Percentiles rank a stretch among this genome's conserved stretches.
Conservation (phyloP, 1,140 invertebrate genomes). For the Brachionus paranguensis region DNA sequence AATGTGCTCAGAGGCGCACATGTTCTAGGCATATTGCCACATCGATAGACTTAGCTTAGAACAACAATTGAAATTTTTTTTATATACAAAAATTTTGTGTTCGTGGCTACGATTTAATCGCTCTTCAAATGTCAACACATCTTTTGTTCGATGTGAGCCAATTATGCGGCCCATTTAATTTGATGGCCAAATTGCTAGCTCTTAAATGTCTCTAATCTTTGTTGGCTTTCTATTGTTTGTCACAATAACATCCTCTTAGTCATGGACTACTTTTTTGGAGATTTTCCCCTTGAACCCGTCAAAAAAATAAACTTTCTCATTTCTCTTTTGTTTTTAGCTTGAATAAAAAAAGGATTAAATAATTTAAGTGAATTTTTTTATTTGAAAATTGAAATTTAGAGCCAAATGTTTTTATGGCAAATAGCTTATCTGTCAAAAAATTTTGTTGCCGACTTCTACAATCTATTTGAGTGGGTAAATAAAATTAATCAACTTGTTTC, state of each 20-base stretch:
- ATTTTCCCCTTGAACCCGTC: too few species aligned
- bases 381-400: neutral
- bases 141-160: neutral
- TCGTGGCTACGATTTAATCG: neutral
- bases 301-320: too few species aligned
- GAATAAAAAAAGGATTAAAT: too few species aligned
- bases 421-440: neutral
- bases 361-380: too few species aligned
- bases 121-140: neutral
- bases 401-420: neutral
- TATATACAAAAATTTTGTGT: neutral
- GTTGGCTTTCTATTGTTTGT: neutral
- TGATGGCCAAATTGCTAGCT: neutral
- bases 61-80: neutral
- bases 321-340: too few species aligned
- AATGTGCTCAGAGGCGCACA: neutral
- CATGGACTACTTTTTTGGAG: neutral
- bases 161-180: neutral
- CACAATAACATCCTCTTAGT: neutral
- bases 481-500: neutral
- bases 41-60: neutral
- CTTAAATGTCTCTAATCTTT: neutral
- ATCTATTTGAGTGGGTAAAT: neutral
- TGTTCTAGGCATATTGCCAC: neutral
- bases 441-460: neutral